phyloP scores from a whole-genome alignment of 2,888 invertebrate species.

The Adineta ricciae region DNA sequence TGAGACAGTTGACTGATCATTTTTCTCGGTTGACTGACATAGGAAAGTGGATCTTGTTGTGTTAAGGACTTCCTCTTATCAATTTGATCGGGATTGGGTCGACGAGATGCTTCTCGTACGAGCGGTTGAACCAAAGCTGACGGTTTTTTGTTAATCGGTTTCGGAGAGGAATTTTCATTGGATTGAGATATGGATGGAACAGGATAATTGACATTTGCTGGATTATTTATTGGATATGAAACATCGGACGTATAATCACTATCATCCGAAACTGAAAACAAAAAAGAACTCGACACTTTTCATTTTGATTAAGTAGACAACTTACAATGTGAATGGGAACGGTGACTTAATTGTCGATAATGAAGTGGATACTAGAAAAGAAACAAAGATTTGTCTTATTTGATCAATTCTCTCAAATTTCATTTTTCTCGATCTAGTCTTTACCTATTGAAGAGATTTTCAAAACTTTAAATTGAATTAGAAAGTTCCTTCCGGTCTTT shows the following conservation, averaged over 20 bases:
- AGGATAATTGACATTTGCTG: not conserved
- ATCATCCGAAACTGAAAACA: constrained; percentile 8
- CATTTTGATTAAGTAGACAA: not conserved
- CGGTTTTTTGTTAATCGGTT: not conserved
- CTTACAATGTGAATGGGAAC: constrained; percentile 20
- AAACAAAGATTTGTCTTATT: too few relatives aligned
- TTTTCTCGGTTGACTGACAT: constrained; percentile 17
- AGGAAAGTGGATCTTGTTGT: constrained; percentile 1
- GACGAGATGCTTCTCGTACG: not conserved
- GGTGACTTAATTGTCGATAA: not conserved
- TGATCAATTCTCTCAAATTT: too few relatives aligned
- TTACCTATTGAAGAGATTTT: too few relatives aligned
- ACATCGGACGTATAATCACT: constrained; percentile 17
- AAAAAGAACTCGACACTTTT: not conserved
- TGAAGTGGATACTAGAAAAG: too few relatives aligned
- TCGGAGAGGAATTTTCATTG: not conserved
- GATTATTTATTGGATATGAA: not conserved
- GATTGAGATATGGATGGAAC: not conserved
- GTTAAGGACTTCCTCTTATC: not conserved
- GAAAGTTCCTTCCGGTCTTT: too few relatives aligned
- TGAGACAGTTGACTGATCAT: not conserved
- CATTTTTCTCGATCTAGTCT: too few relatives aligned
- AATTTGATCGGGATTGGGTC: not conserved
- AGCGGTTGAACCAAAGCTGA: not conserved
- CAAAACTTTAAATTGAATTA: too few relatives aligned